A percentile compares a stretch with the other conserved stretches of the same genome.
phyloP scores from a whole-genome alignment of 2,888 invertebrate species.

The Leuctra nigra region DNA sequence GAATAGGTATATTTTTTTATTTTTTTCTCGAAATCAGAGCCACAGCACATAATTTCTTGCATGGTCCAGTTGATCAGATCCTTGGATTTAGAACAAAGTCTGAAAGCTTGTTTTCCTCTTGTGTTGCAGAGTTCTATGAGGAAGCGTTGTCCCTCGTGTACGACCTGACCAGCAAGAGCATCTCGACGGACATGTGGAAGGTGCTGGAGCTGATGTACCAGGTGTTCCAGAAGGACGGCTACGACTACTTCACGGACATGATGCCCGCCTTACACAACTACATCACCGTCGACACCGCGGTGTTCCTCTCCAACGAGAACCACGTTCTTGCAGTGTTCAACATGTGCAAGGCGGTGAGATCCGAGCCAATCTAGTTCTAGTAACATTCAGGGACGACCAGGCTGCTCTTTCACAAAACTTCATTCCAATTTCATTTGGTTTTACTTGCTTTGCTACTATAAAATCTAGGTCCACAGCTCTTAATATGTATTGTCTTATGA shows the following conservation, averaged over 20 bases:
- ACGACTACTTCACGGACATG: slow-evolving; percentile 96
- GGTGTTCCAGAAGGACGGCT: slow-evolving; percentile 89
- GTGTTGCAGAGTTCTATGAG: slow-evolving; percentile 83
- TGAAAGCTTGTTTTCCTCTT: no score
- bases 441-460: not conserved
- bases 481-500: no score
- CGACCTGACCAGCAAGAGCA: slow-evolving; percentile 79
- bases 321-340: slow-evolving; percentile 86
- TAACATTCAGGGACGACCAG: no score
- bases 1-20: no score
- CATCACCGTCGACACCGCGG: slow-evolving; percentile 89
- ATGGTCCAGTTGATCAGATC: no score
- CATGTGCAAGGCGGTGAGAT: slow-evolving; percentile 81
- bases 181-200: slow-evolving; percentile 95
- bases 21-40: no score
- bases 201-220: slow-evolving; percentile 82
- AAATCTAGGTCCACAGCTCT: no score
- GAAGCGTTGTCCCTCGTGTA: slow-evolving; percentile 90
- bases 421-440: slow-evolving; percentile 14
- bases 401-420: no score
- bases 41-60: no score
- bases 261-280: slow-evolving; percentile 98
- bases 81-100: no score
- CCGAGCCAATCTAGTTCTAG: no score
- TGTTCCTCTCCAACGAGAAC: slow-evolving; percentile 86